Evolutionary conservation across 2,888 invertebrate species (phyloP).

Genomic region (Tetranychus truncatus): DNA sequence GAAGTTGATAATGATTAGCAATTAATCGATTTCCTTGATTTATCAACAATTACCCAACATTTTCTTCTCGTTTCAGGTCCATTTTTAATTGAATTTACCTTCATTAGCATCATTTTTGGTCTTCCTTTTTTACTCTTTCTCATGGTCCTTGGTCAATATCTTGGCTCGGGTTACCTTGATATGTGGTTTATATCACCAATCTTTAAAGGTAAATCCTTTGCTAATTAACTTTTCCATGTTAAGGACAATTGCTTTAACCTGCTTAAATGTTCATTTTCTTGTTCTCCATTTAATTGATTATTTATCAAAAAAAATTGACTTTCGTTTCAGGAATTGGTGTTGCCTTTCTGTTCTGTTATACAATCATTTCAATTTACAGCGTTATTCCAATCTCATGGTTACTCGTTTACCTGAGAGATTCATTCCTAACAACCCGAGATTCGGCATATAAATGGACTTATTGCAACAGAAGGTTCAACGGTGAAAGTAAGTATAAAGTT

Average conservation of each 20-base stretch:
- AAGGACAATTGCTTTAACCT: no score
- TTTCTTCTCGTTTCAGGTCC: constrained; percentile 42
- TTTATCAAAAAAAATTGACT: background rate
- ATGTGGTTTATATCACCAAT: constrained; percentile 86
- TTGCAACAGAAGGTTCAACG: constrained; percentile 15
- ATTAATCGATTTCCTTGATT: background rate
- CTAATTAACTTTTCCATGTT: background rate
- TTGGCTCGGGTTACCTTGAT: constrained; percentile 64
- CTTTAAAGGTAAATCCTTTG: constrained; percentile 43
- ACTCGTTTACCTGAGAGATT: constrained; percentile 66
- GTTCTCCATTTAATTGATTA: no score
- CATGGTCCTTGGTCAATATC: constrained; percentile 62
- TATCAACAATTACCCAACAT: background rate
- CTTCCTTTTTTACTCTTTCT: constrained; percentile 68
- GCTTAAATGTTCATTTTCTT: no score
- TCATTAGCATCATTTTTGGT: constrained; percentile 59
- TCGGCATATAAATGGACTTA: constrained; percentile 20
- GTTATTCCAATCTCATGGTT: constrained; percentile 77
- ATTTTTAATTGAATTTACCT: constrained; percentile 69
- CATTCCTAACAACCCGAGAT: constrained; percentile 45
- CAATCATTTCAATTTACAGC: constrained; percentile 64
- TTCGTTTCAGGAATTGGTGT: constrained; percentile 53
- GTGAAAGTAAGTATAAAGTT: constrained; percentile 13
- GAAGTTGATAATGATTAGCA: background rate
- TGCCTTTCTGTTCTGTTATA: constrained; percentile 56